Percentiles rank a stretch among this genome's conserved stretches.
phyloP scores from a whole-genome alignment of 1,140 invertebrate genomes.

The Drosophila takahashii region DNA sequence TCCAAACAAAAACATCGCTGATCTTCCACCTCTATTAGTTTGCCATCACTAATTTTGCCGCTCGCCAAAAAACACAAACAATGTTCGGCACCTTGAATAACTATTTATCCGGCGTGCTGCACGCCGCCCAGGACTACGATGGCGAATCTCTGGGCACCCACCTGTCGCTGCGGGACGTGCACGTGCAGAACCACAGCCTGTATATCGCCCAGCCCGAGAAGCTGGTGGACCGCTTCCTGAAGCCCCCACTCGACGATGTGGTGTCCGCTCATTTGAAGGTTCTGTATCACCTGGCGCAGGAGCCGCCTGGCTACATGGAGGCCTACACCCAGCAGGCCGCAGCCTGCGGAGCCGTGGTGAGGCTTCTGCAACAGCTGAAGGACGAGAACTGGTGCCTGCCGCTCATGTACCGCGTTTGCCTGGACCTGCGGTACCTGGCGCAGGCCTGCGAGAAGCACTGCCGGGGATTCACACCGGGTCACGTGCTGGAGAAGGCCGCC shows the following conservation, averaged over 20 bases:
- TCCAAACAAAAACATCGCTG: too few relatives aligned
- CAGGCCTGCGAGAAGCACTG: constrained; percentile 89
- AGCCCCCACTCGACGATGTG: constrained; percentile 92
- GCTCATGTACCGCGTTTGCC: constrained; percentile 94
- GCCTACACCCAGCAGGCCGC: constrained; percentile 92
- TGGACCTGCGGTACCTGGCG: constrained; percentile 94
- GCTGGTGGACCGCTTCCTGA: constrained; percentile 89
- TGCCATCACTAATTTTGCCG: constrained; percentile 7
- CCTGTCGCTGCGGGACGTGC: constrained; percentile 91
- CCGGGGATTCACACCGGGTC: constrained; percentile 87
- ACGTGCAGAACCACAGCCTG: constrained; percentile 89
- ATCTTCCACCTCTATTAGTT: too few relatives aligned
- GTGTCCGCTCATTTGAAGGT: constrained; percentile 91
- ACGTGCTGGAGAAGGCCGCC: constrained; percentile 96
- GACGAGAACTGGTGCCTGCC: constrained; percentile 98
- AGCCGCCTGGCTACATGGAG: constrained; percentile 87
- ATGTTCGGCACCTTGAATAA: constrained; percentile 80
- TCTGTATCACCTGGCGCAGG: constrained; percentile 79
- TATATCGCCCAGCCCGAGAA: constrained; percentile 89
- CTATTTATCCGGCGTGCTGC: constrained; percentile 69
- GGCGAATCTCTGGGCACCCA: constrained; percentile 86
- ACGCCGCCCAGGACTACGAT: constrained; percentile 68
- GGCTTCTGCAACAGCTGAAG: constrained; percentile 94
- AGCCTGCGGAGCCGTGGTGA: constrained; percentile 92
- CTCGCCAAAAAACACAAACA: constrained; percentile 18